Conservation (phyloP, 2,113 vertebrate genomes). For the Apteryx owenii region DNA sequence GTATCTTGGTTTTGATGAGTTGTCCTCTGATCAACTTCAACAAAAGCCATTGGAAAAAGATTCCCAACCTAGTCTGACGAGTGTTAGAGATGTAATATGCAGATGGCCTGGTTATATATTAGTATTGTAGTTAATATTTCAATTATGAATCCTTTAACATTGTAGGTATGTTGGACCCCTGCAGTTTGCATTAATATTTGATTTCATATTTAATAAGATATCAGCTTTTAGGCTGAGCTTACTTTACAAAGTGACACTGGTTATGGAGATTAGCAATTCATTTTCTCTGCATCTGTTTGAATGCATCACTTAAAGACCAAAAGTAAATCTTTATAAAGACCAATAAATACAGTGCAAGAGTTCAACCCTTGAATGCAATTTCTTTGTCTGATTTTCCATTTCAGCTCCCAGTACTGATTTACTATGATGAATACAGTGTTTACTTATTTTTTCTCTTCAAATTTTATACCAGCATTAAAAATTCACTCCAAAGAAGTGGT, state of each 20-base stretch:
- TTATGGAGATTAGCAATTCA: neutral
- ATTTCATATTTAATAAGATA: neutral
- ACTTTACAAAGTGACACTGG: neutral
- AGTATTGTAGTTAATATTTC: fast-evolving
- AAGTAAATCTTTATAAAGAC: neutral
- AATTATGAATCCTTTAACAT: neutral
- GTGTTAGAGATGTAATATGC: fast-evolving
- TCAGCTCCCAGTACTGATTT: neutral
- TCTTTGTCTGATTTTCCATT: neutral
- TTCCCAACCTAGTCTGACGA: neutral
- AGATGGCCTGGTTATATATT: neutral
- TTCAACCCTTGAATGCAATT: neutral
- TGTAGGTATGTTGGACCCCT: neutral
- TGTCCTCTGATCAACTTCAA: neutral
- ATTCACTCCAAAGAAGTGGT: neutral
- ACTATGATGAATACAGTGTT: neutral
- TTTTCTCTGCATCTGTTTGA: neutral
- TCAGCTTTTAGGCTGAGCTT: neutral
- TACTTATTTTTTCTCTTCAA: neutral
- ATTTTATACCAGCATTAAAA: slow-evolving; percentile 2
- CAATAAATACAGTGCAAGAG: neutral
- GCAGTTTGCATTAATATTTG: neutral
- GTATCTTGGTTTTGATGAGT: neutral
- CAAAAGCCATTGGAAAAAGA: neutral
- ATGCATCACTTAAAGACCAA: neutral